A percentile compares a stretch with the other conserved stretches of the same genome.
Conservation (phyloP, 2,888 invertebrate genomes). For the Antheraea assamensis region DNA sequence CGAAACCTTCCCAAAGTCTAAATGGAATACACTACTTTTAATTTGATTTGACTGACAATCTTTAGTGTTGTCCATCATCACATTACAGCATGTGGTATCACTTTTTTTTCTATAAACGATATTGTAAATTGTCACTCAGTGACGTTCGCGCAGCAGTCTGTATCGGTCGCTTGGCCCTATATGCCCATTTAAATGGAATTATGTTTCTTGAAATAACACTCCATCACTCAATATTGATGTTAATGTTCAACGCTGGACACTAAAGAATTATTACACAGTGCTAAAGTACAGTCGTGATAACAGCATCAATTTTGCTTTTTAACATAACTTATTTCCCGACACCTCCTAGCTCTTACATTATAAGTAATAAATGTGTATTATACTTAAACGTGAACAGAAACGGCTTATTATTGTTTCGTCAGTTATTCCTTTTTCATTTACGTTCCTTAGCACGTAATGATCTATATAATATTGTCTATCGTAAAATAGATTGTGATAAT, state of each 20-base stretch:
- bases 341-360: neutral
- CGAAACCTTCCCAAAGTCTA: too few species aligned
- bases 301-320: neutral
- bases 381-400: neutral
- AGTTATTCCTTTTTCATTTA: neutral
- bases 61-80: too few species aligned
- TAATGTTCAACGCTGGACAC: too few species aligned
- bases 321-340: neutral
- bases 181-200: too few species aligned
- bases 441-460: neutral
- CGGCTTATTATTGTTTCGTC: neutral
- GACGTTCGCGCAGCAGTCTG: too few species aligned
- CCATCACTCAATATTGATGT: too few species aligned
- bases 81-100: too few species aligned
- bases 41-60: neutral
- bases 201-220: too few species aligned
- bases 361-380: neutral
- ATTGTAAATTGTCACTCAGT: too few species aligned
- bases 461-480: neutral
- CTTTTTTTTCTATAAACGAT: too few species aligned
- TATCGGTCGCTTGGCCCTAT: too few species aligned
- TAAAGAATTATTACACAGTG: neutral
- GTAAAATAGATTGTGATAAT: neutral
- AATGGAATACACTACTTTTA: too few species aligned
- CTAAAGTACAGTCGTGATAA: neutral